Conservation (phyloP, 2,797 vertebrate species). For the Sebastes dallii region DNA sequence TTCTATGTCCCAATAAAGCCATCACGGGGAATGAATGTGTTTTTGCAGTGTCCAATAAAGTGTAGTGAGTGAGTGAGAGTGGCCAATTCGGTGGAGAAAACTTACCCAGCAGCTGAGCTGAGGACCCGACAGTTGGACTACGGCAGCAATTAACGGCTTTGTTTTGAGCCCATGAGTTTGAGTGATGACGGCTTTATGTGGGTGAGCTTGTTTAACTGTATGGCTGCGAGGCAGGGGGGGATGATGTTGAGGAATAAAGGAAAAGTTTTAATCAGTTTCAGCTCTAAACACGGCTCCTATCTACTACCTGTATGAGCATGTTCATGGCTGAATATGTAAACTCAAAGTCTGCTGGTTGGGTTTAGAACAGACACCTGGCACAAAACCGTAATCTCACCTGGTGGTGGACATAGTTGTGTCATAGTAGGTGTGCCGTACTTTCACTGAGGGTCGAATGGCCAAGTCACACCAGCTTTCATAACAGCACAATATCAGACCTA, state of each 20-base stretch:
- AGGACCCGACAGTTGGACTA: constrained; percentile 20
- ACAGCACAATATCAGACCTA: not conserved
- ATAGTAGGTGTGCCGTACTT: not conserved
- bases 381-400: constrained; percentile 11
- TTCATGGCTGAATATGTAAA: constrained; percentile 9
- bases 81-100: constrained; percentile 9
- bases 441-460: not conserved
- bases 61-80: not conserved
- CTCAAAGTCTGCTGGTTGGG: not conserved
- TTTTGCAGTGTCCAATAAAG: constrained; percentile 5
- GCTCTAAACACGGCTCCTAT: not conserved
- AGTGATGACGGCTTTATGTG: not conserved
- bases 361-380: constrained; percentile 10
- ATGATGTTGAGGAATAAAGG: not conserved
- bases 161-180: constrained; percentile 8
- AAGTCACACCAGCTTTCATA: not conserved
- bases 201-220: not conserved
- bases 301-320: not conserved
- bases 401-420: not conserved
- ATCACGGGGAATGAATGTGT: constrained; percentile 9
- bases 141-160: constrained; percentile 18
- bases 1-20: constrained; percentile 20
- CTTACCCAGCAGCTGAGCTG: constrained; percentile 15
- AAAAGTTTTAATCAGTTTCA: not conserved
- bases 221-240: not conserved